Evolutionary conservation across 2,113 vertebrate genomes (phyloP).

Genomic region (Caracal caracal): DNA sequence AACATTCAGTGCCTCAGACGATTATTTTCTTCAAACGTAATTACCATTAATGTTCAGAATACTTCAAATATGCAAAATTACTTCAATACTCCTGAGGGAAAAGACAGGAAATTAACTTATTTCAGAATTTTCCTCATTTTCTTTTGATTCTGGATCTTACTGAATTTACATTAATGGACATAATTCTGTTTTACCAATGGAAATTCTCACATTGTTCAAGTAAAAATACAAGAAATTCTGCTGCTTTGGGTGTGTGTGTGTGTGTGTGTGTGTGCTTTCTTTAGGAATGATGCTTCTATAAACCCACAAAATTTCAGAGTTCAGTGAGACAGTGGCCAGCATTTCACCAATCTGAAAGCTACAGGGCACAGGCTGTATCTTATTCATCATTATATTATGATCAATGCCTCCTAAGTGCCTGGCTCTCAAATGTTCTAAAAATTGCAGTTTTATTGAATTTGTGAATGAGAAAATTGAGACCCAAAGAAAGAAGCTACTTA

Average conservation of each 20-base stretch:
- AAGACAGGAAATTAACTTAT: background rate
- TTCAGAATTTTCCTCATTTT: background rate
- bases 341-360: background rate
- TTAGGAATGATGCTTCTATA: background rate
- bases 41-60: conserved; percentile 31
- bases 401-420: background rate
- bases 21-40: conserved; percentile 44
- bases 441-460: conserved; percentile 47
- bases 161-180: background rate
- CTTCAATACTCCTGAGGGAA: background rate
- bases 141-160: background rate
- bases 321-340: background rate
- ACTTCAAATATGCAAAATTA: conserved; percentile 42
- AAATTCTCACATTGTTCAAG: conserved; percentile 3
- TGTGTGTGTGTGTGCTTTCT: background rate
- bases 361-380: background rate
- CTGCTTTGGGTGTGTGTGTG: background rate
- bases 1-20: conserved; percentile 14
- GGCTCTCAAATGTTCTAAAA: background rate
- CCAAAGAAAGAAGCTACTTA: conserved; percentile 22
- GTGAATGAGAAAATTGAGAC: conserved; percentile 52
- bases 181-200: background rate
- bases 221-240: background rate
- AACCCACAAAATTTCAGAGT: background rate
- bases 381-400: background rate